Evolutionary conservation across 1,140 invertebrate species (phyloP), one percentile per base, ranked within the genome.

Genomic region (Samia ricini): DNA sequence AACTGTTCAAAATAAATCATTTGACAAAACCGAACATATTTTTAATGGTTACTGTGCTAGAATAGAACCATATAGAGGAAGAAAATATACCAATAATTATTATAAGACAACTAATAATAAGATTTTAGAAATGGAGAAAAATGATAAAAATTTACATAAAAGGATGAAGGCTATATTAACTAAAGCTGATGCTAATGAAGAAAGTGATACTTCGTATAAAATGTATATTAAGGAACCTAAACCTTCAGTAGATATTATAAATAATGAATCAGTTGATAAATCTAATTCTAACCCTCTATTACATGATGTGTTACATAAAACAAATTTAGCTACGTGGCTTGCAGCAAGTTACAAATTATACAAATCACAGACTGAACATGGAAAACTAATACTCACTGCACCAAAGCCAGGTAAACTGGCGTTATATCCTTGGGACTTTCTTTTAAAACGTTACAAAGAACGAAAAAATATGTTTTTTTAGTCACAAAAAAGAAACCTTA

Each of bases 401-500:
- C 88, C 88, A 15, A 71, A 66, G 57, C 50, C 55, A 26, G 81
- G 79, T n/a, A 86, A 79, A 74, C 55, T 85, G 12, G 64, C 71
- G 6, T 60, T 90, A 15, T 77, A 85, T 64, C 69, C 83, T 5
- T 90, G 88, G 88, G 69, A 80, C 24, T 88, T 86, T 59, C 81
- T 90, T 68, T 76, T 89, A 61, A 71, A 65, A 48, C 75, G 88
- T 71, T 90, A 88, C 60, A 75, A 69, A 59, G 79, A 85, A 55
- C 29, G 66, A 61, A 88, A 88, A 72, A 90, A 90, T 69, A 61
- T 80, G 8, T 85, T 88, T 72, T n/a, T n/a, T 72, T 88, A 20
- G 67, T 87, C 33, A 73, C 83, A 15, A 77, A 73, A 36, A 55
- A 71, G 59, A 69, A 64, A 65, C 88, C 83, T 15, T 81, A 64